Evolutionary conservation across 2,113 vertebrate species (phyloP).

Genomic region (Vimba vimba): DNA sequence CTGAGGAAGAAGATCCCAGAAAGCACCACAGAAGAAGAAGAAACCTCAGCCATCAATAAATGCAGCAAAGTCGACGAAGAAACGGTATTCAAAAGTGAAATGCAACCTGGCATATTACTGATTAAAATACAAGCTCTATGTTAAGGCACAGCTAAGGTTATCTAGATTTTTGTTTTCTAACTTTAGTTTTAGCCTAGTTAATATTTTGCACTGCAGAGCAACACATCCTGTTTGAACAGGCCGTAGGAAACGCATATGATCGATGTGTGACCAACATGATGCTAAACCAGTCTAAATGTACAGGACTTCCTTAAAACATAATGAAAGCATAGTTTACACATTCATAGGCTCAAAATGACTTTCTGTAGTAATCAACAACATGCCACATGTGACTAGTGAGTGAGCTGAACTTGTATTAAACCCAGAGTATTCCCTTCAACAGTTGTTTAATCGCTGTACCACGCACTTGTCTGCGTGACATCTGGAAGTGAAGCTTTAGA

Average conservation of each 20-base stretch:
- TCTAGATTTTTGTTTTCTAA: not conserved
- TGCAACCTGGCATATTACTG: not conserved
- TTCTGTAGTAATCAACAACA: not conserved
- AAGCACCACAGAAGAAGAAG: constrained; percentile 21
- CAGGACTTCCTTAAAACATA: not conserved
- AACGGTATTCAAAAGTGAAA: constrained; percentile 49
- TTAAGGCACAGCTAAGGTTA: not conserved
- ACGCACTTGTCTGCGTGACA: not conserved
- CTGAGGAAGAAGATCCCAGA: constrained; percentile 55
- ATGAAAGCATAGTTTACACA: not conserved
- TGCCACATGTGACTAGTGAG: not conserved
- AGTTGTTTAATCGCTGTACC: not conserved
- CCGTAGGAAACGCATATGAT: not conserved
- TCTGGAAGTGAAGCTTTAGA: constrained; percentile 1
- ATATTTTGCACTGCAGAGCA: not conserved
- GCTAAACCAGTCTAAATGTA: not conserved
- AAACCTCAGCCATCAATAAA: constrained; percentile 49
- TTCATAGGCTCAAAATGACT: not conserved
- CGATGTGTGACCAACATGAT: not conserved
- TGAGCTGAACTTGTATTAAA: not conserved
- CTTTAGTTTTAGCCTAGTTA: not conserved
- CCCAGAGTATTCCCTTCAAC: not conserved
- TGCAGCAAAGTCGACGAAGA: constrained; percentile 64
- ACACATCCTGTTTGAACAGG: not conserved
- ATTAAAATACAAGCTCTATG: not conserved